Evolutionary conservation across 2,888 invertebrate genomes (phyloP), one percentile per base, ranked within the genome.

Genomic region (Nematopogon swammerdamellus): DNA sequence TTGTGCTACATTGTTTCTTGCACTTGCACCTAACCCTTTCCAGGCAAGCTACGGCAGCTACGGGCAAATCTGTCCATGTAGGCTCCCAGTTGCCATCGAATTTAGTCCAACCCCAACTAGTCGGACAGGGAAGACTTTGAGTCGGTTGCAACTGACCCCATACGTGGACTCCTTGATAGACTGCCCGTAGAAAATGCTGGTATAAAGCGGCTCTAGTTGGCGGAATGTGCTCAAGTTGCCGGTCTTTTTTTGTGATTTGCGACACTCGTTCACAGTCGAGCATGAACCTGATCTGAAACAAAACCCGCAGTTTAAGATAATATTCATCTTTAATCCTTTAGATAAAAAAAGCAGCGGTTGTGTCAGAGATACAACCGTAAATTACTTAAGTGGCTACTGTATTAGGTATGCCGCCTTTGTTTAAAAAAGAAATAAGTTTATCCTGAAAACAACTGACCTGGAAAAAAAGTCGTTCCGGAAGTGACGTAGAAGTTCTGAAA

Each of bases 11-110:
- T 29, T 47, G 3, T 25, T 47, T 47, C 47, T 29, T 47, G 47
- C 47, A 47, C 30, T 47, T 47, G 47, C 25, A 47, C 29, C 47
- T 47, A 47, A 47, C 47, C 25, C 20, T 47, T 47, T 47, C 47
- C 30, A 47, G 30, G 47, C 47, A 47, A 20, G 47, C 29, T 47
- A 10, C 18, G 30, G 29, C 47, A 47, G 47, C 47, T 47, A 47
- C 29, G 47, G 47, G 25, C 20, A 47, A 47, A 29, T 25, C 20
- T 30, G 47, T 47, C 47, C 47, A 20, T 47, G 20, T 29, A 47
- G 18, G 29, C 25, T 47, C 17, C 47, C 47, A 47, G 25, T 47
- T 47, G 47, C 18, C 29, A 29, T 47, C 17, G 19, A 47, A 6
- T 47, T 47, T 47, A 47, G 47, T 30, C 47, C 47, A 16, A 19